Base-by-base conservation (phyloP, 2,113 vertebrate genomes). In the Bufo gargarizans region DNA sequence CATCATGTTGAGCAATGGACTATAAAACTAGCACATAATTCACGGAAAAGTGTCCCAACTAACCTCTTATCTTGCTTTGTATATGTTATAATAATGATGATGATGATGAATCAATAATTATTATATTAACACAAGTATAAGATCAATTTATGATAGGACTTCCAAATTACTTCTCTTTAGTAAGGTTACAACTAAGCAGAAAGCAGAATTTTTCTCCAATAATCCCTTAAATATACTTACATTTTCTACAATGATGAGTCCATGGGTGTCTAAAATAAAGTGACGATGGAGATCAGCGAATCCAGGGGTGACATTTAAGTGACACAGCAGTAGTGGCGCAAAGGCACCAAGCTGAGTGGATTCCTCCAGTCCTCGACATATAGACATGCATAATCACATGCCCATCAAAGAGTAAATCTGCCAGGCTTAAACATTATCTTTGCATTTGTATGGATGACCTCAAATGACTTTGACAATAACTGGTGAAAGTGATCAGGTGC, bases 361-460 rank as follows among this genome's bases (percentile, higher is more conserved):
- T 76, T 76, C 17, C 45, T 76, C 45, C 33, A 47, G 43, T 47
- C 43, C 14, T 1, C 50, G n/a, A 22, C 77, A 78, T 55, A 78
- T 55, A 78, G 49, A 55, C 49, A 78, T 78, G 77, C 12, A 77
- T 56, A 55, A 56, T 22, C 50, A 22, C 77, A 78, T 55, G 77
- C 50, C 56, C 50, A 53, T 56, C 50, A 50, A 20, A 56, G 49
- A 56, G 49, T 56, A 55, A 56, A 55, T 53, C 77, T 78, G 50
- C 77, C 9, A 6, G 50, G 55, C 77, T 80, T 59, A 58, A 16
- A 80, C 14, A 16, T 33, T 33, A 80, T 33, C n/a, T 55, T 58
- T 59, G 55, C 14, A 80, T 80, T 59, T 58, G 20, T 58, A 17
- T 12, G 4, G 53, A 43, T 56, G 77, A 14, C 50, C 55, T 80